Percentiles rank a stretch among this genome's conserved stretches.
These are phyloP conservation scores for Heliocidaris erythrogramma DNA, from an alignment of 35 echinoderm and acorn worm species.

Conservation along the genomic window DNA sequence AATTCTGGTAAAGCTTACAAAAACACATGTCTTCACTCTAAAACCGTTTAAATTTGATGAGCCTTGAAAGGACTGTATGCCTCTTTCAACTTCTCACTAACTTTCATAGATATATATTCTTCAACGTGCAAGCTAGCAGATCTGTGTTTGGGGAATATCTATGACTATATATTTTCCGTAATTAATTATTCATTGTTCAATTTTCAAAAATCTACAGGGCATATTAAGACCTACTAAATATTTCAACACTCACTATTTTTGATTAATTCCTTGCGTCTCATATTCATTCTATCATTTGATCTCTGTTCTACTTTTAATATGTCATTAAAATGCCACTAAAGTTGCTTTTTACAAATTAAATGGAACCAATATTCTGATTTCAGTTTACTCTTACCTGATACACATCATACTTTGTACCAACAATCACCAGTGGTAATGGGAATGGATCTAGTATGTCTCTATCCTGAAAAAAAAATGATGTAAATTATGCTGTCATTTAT, in stretches of 20 bases:
- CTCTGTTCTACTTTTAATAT: no score
- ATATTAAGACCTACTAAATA: not conserved
- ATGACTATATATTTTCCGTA: not conserved
- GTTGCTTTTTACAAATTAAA: no score
- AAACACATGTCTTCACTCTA: not conserved
- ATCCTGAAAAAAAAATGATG: slow-evolving; percentile 74
- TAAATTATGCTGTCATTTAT: no score
- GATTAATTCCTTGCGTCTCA: not conserved
- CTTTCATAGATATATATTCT: not conserved
- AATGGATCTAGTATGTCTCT: slow-evolving; percentile 87
- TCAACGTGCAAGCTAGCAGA: not conserved
- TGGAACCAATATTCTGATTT: no score
- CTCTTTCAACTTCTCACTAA: not conserved
- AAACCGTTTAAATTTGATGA: no score
- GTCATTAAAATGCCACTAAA: no score
- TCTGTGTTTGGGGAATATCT: not conserved
- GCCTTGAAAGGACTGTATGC: no score
- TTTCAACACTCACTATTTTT: not conserved
- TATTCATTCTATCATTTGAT: not conserved
- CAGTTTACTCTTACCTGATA: slow-evolving; percentile 77
- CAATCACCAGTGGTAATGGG: slow-evolving; percentile 76
- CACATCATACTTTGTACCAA: slow-evolving; percentile 94
- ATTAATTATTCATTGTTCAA: not conserved
- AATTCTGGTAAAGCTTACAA: not conserved
- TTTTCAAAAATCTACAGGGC: not conserved